Base-by-base conservation (phyloP, 2,888 invertebrate genomes). In the Caenorhabditis wallacei region DNA sequence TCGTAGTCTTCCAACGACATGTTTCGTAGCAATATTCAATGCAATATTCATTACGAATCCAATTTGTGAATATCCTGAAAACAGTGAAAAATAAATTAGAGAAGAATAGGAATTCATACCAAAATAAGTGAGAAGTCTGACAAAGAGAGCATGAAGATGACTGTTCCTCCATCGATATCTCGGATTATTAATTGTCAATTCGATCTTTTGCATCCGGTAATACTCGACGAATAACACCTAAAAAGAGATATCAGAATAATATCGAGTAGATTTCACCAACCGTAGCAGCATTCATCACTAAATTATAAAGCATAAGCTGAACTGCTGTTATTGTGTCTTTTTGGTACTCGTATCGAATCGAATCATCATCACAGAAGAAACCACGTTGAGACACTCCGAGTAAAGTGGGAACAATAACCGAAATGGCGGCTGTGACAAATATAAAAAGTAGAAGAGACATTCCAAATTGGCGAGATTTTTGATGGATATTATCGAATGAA, bases 1-100 rank as follows among this genome's bases (percentile, higher is more conserved):
- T 88, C 98, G 94, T 85, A 98, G 93, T 75, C 97, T 94, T 54
- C 98, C 98, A 85, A 97, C 95, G 11, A 95, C 94, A 92, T 96
- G 97, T 93, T 98, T 98, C 84, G 96, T 96, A 84, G 97, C 94
- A 92, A 98, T 71, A 4, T 83, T 88, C 40, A 88, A 53, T 7
- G 82, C 74, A 7, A 84, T 22, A 26, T 80, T 79, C 61, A 82
- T 82, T 26, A 88, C 85, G 64, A 87, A 87, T 18, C 88, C 88
- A 37, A 88, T 83, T 48, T 88, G 88, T 3, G 87, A 80, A 63
- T 87, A 88, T n/a, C 82, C 88, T 85, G 79, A 51, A 83, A 74
- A n/a, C n/a, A 2, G 22, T 22, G 26, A 40, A 22, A 24, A n/a
- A 48, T 2, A 22, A 26, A 56, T 26, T 54, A 0, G 22, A 54